phyloP scores from a whole-genome alignment of 2,113 vertebrate genomes.

The Nanorana parkeri region DNA sequence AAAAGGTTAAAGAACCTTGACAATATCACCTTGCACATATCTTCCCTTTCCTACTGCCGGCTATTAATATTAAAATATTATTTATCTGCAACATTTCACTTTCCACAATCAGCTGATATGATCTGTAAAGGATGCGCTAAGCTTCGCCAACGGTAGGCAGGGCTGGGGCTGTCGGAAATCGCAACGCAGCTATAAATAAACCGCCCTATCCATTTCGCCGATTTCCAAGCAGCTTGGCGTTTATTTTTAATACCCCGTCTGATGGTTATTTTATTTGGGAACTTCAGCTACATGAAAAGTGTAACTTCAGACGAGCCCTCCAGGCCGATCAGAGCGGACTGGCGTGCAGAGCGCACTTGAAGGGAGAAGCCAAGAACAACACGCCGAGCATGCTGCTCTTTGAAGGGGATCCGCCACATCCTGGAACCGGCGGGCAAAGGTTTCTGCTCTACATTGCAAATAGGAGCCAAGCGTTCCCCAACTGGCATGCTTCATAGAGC shows the following conservation, averaged over 20 bases:
- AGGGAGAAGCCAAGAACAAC: conserved; percentile 74
- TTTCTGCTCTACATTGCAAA: conserved; percentile 71
- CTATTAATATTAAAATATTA: no score
- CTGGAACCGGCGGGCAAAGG: conserved; percentile 71
- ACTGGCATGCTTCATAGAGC: conserved; percentile 35
- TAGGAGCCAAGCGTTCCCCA: conserved; percentile 63
- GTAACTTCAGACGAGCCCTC: conserved; percentile 67
- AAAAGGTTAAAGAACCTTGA: no score
- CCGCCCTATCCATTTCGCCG: neutral
- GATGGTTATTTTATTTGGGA: conserved; percentile 63
- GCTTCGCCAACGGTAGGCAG: neutral
- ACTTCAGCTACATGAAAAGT: neutral
- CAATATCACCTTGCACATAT: no score
- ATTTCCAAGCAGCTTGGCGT: conserved; percentile 51
- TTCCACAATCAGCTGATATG: neutral
- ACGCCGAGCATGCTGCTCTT: conserved; percentile 70
- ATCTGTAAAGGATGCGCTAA: neutral
- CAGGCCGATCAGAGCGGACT: conserved; percentile 69
- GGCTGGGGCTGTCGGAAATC: neutral
- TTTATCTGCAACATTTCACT: no score
- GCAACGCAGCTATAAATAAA: conserved; percentile 4
- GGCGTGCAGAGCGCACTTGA: conserved; percentile 70
- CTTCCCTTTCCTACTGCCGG: no score
- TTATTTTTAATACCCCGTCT: conserved; percentile 58
- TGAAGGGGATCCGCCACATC: conserved; percentile 77